Conservation (phyloP, 2,113 vertebrate genomes). For the Corythornis vintsioides region DNA sequence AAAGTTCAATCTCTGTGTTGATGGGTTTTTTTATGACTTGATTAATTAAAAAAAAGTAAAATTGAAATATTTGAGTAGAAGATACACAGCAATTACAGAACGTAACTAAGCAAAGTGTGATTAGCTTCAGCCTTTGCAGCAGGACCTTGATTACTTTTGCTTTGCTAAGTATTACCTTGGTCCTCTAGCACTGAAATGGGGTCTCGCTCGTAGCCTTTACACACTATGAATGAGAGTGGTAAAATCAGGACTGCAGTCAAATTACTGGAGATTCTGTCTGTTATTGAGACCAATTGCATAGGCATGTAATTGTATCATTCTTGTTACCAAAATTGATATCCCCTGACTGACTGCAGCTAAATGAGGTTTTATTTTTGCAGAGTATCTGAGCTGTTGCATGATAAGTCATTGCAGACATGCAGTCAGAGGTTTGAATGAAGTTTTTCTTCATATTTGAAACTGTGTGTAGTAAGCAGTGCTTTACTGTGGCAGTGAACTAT, state of each 20-base stretch:
- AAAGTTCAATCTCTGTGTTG: not conserved
- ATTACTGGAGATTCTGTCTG: not conserved
- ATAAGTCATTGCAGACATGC: not conserved
- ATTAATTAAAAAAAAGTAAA: not conserved
- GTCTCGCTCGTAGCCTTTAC: not conserved
- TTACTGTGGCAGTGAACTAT: not conserved
- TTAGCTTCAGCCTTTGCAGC: not conserved
- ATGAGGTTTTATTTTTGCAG: conserved; percentile 21
- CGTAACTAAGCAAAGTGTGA: not conserved
- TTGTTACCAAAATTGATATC: conserved; percentile 27
- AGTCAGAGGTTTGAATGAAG: not conserved
- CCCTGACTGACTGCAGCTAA: not conserved
- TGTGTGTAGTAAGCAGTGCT: not conserved
- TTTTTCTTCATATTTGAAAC: not conserved
- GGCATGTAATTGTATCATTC: conserved; percentile 8
- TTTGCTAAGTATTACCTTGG: not conserved
- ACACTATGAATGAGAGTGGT: not conserved
- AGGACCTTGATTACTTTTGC: not conserved
- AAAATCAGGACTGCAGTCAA: not conserved
- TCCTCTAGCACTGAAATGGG: not conserved
- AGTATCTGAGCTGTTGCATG: not conserved
- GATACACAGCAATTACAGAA: not conserved
- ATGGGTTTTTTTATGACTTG: not conserved
- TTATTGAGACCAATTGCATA: not conserved
- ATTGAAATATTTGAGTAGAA: not conserved